Evolutionary conservation across 2,888 invertebrate species (phyloP).

Genomic region (Lepeophtheirus nordmannii): DNA sequence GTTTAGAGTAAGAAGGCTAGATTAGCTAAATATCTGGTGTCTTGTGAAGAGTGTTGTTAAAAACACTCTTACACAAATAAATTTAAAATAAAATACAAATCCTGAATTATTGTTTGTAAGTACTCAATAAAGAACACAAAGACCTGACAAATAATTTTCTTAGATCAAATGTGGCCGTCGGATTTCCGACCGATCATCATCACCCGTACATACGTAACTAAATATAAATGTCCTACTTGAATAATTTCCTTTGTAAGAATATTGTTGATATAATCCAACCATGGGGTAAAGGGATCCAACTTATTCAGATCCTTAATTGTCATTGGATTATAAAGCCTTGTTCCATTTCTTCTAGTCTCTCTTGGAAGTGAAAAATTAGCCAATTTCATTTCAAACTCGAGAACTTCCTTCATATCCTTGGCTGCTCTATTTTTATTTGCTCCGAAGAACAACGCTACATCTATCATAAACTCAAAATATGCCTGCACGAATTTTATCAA

Average conservation of each 20-base stretch:
- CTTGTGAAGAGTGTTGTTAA: too few relatives aligned
- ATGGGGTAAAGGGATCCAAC: constrained; percentile 55
- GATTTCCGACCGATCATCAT: too few relatives aligned
- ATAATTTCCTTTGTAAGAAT: constrained; percentile 42
- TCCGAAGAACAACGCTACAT: constrained; percentile 67
- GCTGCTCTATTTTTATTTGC: constrained; percentile 53
- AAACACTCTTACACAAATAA: too few relatives aligned
- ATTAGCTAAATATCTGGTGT: too few relatives aligned
- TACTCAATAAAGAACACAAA: too few relatives aligned
- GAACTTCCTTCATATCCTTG: constrained; percentile 55
- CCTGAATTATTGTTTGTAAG: too few relatives aligned
- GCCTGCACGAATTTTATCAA: constrained; percentile 31
- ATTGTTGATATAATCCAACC: constrained; percentile 68
- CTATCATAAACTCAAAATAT: constrained; percentile 44
- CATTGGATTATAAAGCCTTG: constrained; percentile 80
- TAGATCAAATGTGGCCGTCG: too few relatives aligned
- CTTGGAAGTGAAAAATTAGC: constrained; percentile 77
- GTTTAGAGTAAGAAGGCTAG: too few relatives aligned
- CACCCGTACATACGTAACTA: too few relatives aligned
- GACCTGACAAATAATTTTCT: too few relatives aligned
- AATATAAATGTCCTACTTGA: background rate
- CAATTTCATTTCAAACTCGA: constrained; percentile 72
- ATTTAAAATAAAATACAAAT: too few relatives aligned
- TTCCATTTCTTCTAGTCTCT: constrained; percentile 77
- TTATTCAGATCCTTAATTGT: constrained; percentile 34